Percentiles rank a stretch among this genome's conserved stretches.
phyloP scores from a whole-genome alignment of 64 coral and sea anemone species.

The Actinia tenebrosa region DNA sequence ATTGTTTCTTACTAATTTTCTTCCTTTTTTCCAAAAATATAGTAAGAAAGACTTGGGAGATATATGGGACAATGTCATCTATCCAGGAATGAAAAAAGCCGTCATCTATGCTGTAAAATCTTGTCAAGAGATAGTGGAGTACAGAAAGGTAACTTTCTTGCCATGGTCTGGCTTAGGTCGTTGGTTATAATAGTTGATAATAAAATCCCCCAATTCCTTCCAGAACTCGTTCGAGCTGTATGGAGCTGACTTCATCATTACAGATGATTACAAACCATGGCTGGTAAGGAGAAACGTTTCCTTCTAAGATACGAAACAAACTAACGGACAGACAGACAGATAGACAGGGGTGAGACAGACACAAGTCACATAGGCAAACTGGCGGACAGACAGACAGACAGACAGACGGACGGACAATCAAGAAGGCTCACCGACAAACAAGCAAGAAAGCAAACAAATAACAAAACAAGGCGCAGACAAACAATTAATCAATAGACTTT shows the following conservation, averaged over 20 bases:
- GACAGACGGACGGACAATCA: too few relatives aligned
- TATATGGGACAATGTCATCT: slow-evolving; percentile 79
- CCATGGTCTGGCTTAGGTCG: not conserved
- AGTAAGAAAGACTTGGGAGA: slow-evolving; percentile 74
- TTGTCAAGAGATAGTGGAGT: slow-evolving; percentile 89
- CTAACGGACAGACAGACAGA: not conserved
- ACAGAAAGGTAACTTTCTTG: slow-evolving; percentile 65
- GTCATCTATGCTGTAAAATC: slow-evolving; percentile 74
- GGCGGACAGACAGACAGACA: too few relatives aligned
- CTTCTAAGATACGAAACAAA: not conserved
- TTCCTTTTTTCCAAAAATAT: not conserved
- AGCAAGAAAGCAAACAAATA: too few relatives aligned
- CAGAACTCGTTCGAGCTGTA: slow-evolving; percentile 98
- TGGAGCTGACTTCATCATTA: slow-evolving; percentile 92
- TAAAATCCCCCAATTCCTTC: not conserved
- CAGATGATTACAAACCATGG: slow-evolving; percentile 96
- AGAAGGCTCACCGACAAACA: too few relatives aligned
- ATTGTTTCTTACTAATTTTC: not conserved
- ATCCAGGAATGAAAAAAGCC: slow-evolving; percentile 94
- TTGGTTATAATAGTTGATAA: not conserved
- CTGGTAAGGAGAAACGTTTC: slow-evolving; percentile 55
- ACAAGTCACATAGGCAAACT: too few relatives aligned
- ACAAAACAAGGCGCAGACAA: too few relatives aligned
- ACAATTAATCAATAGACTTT: too few relatives aligned
- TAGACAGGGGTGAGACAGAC: too few relatives aligned